A percentile compares a stretch with the other conserved stretches of the same genome.
Conservation (phyloP, 2,113 vertebrate genomes). For the Haplotaxodon microlepis region DNA sequence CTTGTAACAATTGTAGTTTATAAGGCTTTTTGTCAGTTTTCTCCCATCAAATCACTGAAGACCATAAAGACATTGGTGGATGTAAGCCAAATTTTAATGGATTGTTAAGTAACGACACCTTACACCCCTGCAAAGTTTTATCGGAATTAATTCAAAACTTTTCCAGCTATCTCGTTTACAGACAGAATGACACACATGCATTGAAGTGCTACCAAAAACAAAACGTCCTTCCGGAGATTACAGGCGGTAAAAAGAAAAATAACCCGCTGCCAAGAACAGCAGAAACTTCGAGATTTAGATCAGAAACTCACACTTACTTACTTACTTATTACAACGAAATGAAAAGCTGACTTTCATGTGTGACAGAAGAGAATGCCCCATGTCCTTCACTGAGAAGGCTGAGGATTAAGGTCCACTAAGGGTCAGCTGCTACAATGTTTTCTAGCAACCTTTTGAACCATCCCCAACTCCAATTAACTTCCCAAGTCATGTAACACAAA, state of each 20-base stretch:
- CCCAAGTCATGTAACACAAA: background rate
- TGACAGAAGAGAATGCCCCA: background rate
- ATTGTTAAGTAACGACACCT: background rate
- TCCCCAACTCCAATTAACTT: conserved; percentile 19
- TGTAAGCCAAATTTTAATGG: background rate
- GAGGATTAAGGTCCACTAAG: background rate
- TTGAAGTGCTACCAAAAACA: background rate
- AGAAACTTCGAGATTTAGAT: background rate
- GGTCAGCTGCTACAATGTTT: background rate
- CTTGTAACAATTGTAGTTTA: background rate
- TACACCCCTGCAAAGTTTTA: background rate
- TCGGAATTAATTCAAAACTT: background rate
- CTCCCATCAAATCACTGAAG: background rate
- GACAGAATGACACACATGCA: background rate
- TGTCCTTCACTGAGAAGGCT: background rate
- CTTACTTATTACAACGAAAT: background rate
- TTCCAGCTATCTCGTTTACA: background rate
- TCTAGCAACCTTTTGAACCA: background rate
- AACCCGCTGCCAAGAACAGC: background rate
- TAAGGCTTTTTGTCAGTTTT: background rate
- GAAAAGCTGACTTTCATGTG: background rate
- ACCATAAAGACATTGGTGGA: background rate
- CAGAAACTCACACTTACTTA: background rate
- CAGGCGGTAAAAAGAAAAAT: background rate
- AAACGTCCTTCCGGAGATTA: background rate